Evolutionary conservation across 1,140 invertebrate genomes (phyloP).

Genomic region (Mercenaria mercenaria): DNA sequence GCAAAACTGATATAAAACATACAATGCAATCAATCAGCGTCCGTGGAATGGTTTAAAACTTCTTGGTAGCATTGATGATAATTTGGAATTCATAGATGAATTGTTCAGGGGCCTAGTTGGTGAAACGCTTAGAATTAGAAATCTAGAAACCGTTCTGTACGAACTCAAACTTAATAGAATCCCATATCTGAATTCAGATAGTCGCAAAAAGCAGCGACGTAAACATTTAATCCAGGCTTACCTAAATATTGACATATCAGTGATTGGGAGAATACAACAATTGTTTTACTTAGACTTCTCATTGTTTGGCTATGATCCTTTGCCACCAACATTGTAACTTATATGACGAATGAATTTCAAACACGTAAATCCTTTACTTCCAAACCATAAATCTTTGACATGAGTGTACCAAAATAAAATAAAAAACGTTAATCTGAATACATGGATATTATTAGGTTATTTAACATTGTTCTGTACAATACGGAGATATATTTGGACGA

Average conservation of each 20-base stretch:
- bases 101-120: background rate
- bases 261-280: background rate
- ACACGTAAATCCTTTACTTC: too few species aligned
- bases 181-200: background rate
- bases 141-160: background rate
- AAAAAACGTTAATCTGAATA: too few species aligned
- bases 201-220: background rate
- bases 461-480: too few species aligned
- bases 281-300: slow-evolving; percentile 38
- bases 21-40: background rate
- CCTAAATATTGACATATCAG: background rate
- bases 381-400: too few species aligned
- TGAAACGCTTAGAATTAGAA: background rate
- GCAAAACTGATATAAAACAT: background rate
- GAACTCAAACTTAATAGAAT: slow-evolving; percentile 7
- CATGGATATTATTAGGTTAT: too few species aligned
- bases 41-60: slow-evolving; percentile 41
- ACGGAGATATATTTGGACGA: too few species aligned
- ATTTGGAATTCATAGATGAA: background rate
- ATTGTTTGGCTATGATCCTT: slow-evolving; percentile 21
- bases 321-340: too few species aligned
- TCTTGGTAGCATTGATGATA: slow-evolving; percentile 25
- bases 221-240: slow-evolving; percentile 28
- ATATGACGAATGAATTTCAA: too few species aligned
- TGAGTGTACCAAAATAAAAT: too few species aligned